These are phyloP conservation scores for Halcyon smyrnensis DNA, from an alignment of 2,797 vertebrate genomes.

Conservation along the genomic window DNA sequence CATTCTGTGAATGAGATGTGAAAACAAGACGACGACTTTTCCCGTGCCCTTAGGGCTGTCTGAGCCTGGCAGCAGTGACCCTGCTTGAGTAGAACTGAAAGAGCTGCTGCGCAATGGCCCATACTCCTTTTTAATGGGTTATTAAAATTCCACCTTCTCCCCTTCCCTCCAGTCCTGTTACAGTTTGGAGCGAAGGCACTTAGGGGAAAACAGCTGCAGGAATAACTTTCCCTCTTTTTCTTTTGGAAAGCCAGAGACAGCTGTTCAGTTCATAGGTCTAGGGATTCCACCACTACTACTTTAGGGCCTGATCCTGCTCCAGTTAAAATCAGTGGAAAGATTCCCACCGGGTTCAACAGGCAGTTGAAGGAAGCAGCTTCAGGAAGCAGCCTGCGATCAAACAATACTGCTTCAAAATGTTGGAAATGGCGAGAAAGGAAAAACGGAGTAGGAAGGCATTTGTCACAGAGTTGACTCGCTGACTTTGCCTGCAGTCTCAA, in stretches of 20 bases:
- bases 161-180: constrained; percentile 35
- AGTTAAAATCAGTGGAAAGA: constrained; percentile 1
- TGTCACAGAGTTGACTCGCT: constrained; percentile 18
- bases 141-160: constrained; percentile 71
- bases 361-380: constrained; percentile 23
- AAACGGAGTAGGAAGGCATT: constrained; percentile 27
- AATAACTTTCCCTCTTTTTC: constrained; percentile 41
- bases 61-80: constrained; percentile 65
- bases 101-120: constrained; percentile 59
- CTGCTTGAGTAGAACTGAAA: constrained; percentile 51
- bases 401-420: constrained; percentile 21
- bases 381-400: constrained; percentile 24
- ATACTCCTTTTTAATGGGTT: constrained; percentile 47
- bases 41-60: constrained; percentile 69
- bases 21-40: constrained; percentile 69
- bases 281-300: constrained; percentile 28
- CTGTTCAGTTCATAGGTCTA: constrained; percentile 8
- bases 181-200: constrained; percentile 47
- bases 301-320: constrained; percentile 6
- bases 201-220: constrained; percentile 67
- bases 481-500: not conserved
- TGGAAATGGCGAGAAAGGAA: not conserved
- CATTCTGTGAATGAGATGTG: constrained; percentile 63
- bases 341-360: not conserved
- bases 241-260: constrained; percentile 47